Percentiles rank a stretch among this genome's conserved stretches.
These are phyloP conservation scores for Hylaeus anthracinus DNA, from an alignment of 1,140 invertebrate species.

Conservation along the genomic window DNA sequence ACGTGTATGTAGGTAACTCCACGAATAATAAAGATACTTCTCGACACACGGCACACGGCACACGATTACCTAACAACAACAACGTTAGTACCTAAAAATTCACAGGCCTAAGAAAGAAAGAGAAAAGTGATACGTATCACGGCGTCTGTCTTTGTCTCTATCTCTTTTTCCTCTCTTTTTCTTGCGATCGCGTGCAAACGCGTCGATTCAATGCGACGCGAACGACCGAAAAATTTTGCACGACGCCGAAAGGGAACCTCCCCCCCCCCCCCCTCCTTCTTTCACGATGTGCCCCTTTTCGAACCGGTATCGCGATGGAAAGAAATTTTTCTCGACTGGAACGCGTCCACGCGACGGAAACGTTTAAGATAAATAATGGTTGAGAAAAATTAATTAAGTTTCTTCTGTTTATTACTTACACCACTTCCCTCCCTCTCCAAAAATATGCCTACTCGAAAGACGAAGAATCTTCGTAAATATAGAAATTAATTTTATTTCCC, in stretches of 20 bases:
- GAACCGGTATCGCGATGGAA: not conserved
- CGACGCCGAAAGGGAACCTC: not conserved
- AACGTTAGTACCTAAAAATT: slow-evolving; percentile 79
- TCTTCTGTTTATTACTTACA: too few species aligned
- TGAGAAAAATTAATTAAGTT: too few species aligned
- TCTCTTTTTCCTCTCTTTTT: slow-evolving; percentile 53
- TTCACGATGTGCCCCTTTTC: not conserved
- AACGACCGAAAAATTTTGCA: not conserved
- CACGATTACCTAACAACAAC: slow-evolving; percentile 81
- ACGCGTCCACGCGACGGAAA: too few species aligned
- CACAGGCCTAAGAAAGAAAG: slow-evolving; percentile 55
- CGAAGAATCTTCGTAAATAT: too few species aligned
- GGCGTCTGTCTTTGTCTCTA: slow-evolving; percentile 56
- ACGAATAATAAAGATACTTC: slow-evolving; percentile 73
- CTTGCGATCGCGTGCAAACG: slow-evolving; percentile 29
- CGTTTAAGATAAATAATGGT: too few species aligned
- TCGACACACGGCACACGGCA: slow-evolving; percentile 80
- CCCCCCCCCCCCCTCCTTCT: too few species aligned
- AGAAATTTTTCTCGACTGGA: too few species aligned
- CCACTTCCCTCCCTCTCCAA: too few species aligned
- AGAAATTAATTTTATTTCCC: too few species aligned
- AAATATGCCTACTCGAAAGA: too few species aligned
- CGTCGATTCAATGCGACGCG: slow-evolving; percentile 10
- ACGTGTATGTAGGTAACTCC: slow-evolving; percentile 77
- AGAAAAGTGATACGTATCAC: slow-evolving; percentile 52